These are phyloP conservation scores for Drepanosiphum platanoidis DNA, from an alignment of 2,888 invertebrate genomes.

Conservation along the genomic window DNA sequence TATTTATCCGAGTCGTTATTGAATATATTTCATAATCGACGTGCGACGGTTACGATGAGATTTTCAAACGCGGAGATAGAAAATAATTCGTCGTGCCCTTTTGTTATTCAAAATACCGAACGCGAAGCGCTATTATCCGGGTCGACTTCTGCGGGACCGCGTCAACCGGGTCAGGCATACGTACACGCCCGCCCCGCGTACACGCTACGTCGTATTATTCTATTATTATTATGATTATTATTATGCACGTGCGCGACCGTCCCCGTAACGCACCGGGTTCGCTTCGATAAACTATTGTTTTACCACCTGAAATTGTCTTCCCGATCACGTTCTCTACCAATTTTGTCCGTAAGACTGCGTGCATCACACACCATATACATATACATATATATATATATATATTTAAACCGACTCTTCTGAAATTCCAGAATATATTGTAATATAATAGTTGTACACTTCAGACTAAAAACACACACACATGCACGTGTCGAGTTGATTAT, in stretches of 20 bases:
- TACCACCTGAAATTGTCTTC: neutral
- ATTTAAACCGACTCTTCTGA: neutral
- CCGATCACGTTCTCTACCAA: neutral
- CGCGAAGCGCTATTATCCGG: neutral
- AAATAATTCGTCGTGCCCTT: neutral
- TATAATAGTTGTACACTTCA: neutral
- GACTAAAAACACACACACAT: neutral
- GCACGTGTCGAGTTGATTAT: too few relatives aligned
- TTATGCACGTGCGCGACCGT: neutral
- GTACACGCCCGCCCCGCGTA: neutral
- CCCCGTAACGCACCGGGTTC: neutral
- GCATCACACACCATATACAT: neutral
- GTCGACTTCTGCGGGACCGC: neutral
- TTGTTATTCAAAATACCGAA: slow-evolving; percentile 13
- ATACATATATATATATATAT: neutral
- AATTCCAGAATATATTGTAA: too few relatives aligned
- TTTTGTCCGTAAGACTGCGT: neutral
- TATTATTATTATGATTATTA: too few relatives aligned
- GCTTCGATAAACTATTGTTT: slow-evolving; percentile 18
- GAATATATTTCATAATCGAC: too few relatives aligned
- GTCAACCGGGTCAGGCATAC: neutral
- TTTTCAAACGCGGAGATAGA: neutral
- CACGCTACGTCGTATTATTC: neutral
- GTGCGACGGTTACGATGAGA: neutral
- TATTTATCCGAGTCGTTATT: too few relatives aligned